phyloP scores from a whole-genome alignment of 2,113 vertebrate species.

The Oreotrochilus melanogaster region DNA sequence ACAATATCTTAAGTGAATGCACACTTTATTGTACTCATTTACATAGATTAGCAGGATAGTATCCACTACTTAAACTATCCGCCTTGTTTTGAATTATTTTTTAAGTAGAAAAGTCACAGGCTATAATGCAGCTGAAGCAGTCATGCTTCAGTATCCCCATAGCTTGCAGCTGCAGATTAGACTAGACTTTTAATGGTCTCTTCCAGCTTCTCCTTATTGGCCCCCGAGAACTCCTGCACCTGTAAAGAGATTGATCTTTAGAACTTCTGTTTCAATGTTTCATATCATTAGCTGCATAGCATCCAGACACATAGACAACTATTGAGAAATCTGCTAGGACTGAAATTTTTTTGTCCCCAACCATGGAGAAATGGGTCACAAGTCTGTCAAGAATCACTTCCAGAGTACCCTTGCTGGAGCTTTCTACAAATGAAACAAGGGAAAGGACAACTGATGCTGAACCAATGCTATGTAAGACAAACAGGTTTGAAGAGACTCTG shows the following conservation, averaged over 20 bases:
- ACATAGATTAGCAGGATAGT: constrained; percentile 38
- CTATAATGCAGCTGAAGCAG: constrained; percentile 62
- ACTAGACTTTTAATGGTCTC: constrained; percentile 74
- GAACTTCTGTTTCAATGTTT: background rate
- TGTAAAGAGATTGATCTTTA: constrained; percentile 54
- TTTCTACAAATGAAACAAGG: background rate
- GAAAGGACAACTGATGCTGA: background rate
- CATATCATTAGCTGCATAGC: background rate
- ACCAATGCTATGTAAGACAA: background rate
- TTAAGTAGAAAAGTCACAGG: constrained; percentile 75
- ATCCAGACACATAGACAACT: background rate
- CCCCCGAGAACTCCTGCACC: constrained; percentile 83
- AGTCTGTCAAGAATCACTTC: background rate
- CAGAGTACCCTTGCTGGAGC: background rate
- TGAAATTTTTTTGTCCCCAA: background rate
- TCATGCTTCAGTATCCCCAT: background rate
- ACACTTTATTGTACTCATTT: constrained; percentile 77
- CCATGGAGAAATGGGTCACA: background rate
- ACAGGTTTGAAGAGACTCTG: background rate
- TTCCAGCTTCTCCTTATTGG: constrained; percentile 83
- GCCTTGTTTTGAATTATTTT: constrained; percentile 29
- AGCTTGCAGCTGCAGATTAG: constrained; percentile 26
- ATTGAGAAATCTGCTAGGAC: background rate
- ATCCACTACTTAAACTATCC: constrained; percentile 36
- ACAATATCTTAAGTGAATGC: constrained; percentile 2